Base-by-base conservation (phyloP, 2,113 vertebrate genomes). In the Phodopus roborovskii region DNA sequence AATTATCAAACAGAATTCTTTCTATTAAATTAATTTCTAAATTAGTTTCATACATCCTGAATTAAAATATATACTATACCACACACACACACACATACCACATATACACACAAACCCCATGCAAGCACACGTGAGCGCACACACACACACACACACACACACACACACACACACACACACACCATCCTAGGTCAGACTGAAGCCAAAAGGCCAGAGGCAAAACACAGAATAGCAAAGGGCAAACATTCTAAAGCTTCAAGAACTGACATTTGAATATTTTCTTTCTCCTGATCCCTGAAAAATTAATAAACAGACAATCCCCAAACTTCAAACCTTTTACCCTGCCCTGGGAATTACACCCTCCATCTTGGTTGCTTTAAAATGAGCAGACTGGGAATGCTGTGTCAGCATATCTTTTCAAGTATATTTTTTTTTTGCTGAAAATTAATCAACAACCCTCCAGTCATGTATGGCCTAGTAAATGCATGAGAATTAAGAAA, bases 391-490 rank as follows among this genome's bases (percentile, higher is more conserved):
- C 70, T 91, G 77, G 73, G 66, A 97, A 92, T 42, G 94, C 94
- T 91, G 81, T 7, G 60, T 96, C 97, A 97, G 91, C 95, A 78
- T 68, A 92, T 90, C 96, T 96, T 97, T 95, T 96, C 90, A 96
- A 97, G 97, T 74, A 24, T 79, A 78, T 92, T 89, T 94, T 53
- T 53, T 53, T 79, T 82, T 79, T 95, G 75, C 78, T 95, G 95
- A 96, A 97, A 97, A 95, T 97, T 97, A 96, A 94, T 92, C 96
- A 97, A 96, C 96, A 96, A 62, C 84, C 90, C 96, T 95, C 95
- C 56, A 82, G 97, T 94, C 96, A 96, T 96, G 90, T 96, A 90
- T 85, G 92, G 66, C 88, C 95, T 90, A 78, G 91, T 88, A 94
- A 93, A 84, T 94, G 78, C 71, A 79, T 89, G 88, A 85, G 58